Conservation (phyloP, 1,140 invertebrate genomes). For the Latrodectus geometricus region DNA sequence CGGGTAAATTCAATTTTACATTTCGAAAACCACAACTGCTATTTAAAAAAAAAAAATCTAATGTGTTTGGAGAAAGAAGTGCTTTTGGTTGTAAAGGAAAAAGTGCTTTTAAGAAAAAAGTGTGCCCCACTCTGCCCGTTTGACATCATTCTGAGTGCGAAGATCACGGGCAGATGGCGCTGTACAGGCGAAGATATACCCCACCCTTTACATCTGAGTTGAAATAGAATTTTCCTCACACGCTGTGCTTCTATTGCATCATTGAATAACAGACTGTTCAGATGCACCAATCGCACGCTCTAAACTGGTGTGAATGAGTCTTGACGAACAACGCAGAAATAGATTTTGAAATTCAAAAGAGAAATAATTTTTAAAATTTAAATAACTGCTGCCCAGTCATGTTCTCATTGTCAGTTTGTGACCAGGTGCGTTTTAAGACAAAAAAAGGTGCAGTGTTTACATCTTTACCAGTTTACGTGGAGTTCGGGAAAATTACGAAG, state of each 20-base stretch:
- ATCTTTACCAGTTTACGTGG: constrained; percentile 50
- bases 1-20: too few species aligned
- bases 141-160: background rate
- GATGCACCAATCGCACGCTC: constrained; percentile 5
- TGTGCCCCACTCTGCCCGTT: background rate
- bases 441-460: constrained; percentile 55
- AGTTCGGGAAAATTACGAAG: constrained; percentile 45
- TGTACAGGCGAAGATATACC: background rate
- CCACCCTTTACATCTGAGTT: background rate
- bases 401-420: constrained; percentile 60
- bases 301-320: background rate
- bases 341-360: background rate
- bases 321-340: background rate
- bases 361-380: background rate
- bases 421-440: constrained; percentile 57
- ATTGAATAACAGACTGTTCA: background rate
- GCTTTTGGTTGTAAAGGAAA: background rate
- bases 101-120: background rate
- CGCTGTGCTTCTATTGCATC: constrained; percentile 25
- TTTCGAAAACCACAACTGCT: too few species aligned
- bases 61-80: background rate
- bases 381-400: background rate
- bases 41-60: too few species aligned
- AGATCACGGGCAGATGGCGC: background rate
- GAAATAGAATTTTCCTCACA: background rate